phyloP scores from a whole-genome alignment of 2,113 vertebrate species.

The Jaculus jaculus region DNA sequence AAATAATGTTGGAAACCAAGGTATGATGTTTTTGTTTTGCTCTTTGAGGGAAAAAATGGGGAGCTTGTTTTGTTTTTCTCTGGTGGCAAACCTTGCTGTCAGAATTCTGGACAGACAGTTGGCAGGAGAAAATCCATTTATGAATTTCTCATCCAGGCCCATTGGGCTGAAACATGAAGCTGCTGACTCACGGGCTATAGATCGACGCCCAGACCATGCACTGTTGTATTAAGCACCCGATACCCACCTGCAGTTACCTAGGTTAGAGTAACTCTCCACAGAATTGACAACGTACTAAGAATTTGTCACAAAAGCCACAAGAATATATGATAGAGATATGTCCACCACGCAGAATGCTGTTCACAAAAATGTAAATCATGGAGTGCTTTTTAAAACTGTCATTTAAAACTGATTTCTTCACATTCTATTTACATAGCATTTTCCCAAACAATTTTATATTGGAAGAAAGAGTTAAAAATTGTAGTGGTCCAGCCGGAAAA shows the following conservation, averaged over 20 bases:
- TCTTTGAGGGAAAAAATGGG: constrained; percentile 70
- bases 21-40: constrained; percentile 81
- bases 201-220: neutral
- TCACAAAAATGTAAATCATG: neutral
- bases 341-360: neutral
- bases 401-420: neutral
- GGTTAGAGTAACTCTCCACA: neutral
- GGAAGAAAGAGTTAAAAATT: neutral
- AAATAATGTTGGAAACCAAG: constrained; percentile 81
- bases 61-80: constrained; percentile 76
- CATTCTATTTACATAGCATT: constrained; percentile 8
- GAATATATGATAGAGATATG: neutral
- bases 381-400: neutral
- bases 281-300: neutral
- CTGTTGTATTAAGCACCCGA: neutral
- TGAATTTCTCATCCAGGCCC: constrained; percentile 60
- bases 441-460: constrained; percentile 51
- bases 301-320: neutral
- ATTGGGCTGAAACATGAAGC: constrained; percentile 46
- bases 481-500: constrained; percentile 47
- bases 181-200: neutral
- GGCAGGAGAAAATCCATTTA: constrained; percentile 65
- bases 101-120: constrained; percentile 77
- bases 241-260: neutral
- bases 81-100: constrained; percentile 78